Evolutionary conservation across 2,797 vertebrate species (phyloP).

Genomic region (Ctenopoma multispine): DNA sequence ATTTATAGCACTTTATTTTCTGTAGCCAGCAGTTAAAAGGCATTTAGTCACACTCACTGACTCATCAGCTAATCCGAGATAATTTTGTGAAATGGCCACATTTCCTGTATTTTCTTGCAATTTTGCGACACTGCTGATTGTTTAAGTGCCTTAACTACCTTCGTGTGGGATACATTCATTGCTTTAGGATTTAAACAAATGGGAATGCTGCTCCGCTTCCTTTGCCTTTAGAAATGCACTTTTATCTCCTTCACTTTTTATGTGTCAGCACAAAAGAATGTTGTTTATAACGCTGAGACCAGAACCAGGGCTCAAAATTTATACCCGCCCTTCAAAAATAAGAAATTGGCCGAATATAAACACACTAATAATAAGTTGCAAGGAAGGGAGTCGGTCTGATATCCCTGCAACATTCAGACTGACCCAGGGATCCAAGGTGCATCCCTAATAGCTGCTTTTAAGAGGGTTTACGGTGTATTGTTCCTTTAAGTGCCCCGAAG

Average conservation of each 20-base stretch:
- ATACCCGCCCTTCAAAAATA: background rate
- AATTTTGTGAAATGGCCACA: slow-evolving; percentile 15
- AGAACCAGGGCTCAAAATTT: background rate
- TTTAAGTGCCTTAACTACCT: background rate
- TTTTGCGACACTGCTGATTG: background rate
- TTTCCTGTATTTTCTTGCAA: slow-evolving; percentile 14
- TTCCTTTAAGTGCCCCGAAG: slow-evolving; percentile 4
- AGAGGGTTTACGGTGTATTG: background rate
- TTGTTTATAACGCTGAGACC: background rate
- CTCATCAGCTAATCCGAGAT: slow-evolving; percentile 19
- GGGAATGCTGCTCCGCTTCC: no score
- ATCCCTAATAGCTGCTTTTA: background rate
- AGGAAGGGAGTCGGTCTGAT: background rate
- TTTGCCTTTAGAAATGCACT: background rate
- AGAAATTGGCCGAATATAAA: background rate
- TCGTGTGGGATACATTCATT: background rate
- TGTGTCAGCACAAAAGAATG: slow-evolving; percentile 9
- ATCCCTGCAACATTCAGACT: background rate
- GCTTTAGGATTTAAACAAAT: no score
- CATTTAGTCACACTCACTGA: slow-evolving; percentile 9
- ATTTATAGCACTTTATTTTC: background rate
- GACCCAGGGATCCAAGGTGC: background rate
- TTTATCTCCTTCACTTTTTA: background rate
- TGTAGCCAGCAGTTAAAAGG: background rate
- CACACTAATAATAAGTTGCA: background rate